Evolutionary conservation across 2,113 vertebrate genomes (phyloP).

Genomic region (Ceuthmochares aereus): DNA sequence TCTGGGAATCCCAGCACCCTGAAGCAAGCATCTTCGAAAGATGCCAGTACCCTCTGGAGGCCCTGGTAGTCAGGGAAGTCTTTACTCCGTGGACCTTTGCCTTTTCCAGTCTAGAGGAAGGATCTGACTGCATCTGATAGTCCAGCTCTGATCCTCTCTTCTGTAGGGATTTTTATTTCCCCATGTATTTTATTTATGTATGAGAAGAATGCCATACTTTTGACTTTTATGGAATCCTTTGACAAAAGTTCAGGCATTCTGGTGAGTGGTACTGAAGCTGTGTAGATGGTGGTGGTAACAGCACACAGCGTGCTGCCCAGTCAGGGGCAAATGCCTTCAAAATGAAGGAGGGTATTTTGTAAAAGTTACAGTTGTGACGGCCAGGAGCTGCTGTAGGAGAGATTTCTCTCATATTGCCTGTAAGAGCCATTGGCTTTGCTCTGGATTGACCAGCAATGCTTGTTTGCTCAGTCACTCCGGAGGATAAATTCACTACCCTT

Average conservation of each 20-base stretch:
- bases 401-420: background rate
- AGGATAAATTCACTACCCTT: background rate
- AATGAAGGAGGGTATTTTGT: slow-evolving; percentile 4
- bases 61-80: slow-evolving; percentile 67
- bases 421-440: slow-evolving; percentile 35
- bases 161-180: slow-evolving; percentile 57
- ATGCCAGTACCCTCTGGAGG: slow-evolving; percentile 56
- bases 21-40: slow-evolving; percentile 14
- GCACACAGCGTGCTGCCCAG: background rate
- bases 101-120: slow-evolving; percentile 50
- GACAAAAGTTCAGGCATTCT: slow-evolving; percentile 2
- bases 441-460: background rate
- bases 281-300: background rate
- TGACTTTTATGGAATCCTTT: background rate
- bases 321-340: background rate
- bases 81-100: background rate
- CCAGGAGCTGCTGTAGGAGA: slow-evolving; percentile 13
- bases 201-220: background rate
- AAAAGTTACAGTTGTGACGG: background rate
- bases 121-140: slow-evolving; percentile 40
- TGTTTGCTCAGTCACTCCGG: background rate
- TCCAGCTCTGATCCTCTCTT: slow-evolving; percentile 32
- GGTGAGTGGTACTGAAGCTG: background rate
- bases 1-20: background rate
- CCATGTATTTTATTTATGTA: background rate